These are phyloP conservation scores for Rhodinocichla rosea DNA, from an alignment of 2,113 vertebrate species.

Conservation along the genomic window DNA sequence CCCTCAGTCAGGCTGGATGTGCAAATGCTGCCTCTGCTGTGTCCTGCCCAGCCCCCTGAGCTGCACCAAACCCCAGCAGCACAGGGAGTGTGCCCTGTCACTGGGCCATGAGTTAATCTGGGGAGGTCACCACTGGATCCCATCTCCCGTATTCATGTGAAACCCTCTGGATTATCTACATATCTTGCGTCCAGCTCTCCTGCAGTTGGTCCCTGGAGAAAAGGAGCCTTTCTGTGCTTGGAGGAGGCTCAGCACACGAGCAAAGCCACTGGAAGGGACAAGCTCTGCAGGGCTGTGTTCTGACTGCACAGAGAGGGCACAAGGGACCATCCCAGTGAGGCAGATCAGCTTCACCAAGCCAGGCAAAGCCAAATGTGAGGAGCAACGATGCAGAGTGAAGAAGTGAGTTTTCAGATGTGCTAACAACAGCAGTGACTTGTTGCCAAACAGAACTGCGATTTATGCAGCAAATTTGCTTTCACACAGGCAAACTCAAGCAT, in stretches of 20 bases:
- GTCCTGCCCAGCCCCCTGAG: neutral
- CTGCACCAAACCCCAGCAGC: neutral
- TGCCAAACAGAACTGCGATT: neutral
- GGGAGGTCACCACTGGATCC: neutral
- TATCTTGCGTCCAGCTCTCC: neutral
- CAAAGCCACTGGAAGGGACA: neutral
- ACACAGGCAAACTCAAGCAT: neutral
- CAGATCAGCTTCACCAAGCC: neutral
- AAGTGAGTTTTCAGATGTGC: neutral
- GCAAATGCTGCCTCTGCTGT: neutral
- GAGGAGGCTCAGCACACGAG: neutral
- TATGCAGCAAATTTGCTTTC: neutral
- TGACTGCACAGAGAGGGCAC: neutral
- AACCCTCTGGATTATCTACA: neutral
- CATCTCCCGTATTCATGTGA: neutral
- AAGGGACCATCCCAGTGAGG: neutral
- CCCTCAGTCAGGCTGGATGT: neutral
- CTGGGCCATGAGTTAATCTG: neutral
- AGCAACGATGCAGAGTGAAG: neutral
- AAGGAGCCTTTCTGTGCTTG: neutral
- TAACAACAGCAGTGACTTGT: neutral
- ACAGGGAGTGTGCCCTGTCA: rapidly evolving
- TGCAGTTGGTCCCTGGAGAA: neutral
- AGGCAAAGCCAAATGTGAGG: neutral
- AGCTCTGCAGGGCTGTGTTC: neutral